phyloP scores from a whole-genome alignment of 1,140 invertebrate genomes.

The Drosophila aff. region DNA sequence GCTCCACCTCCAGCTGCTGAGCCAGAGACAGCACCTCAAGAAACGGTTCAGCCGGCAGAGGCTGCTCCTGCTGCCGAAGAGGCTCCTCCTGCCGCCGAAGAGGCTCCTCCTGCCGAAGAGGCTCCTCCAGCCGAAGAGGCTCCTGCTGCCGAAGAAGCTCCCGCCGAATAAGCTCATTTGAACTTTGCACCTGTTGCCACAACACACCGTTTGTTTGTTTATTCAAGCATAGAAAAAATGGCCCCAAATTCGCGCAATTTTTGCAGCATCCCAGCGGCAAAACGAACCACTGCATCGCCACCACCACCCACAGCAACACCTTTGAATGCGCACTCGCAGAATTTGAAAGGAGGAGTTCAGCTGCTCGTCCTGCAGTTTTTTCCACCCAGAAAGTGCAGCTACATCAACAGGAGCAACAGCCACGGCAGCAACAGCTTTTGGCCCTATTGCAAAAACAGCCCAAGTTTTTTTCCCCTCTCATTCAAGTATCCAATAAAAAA shows the following conservation, averaged over 20 bases:
- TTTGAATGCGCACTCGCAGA: slow-evolving; percentile 47
- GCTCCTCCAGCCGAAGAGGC: slow-evolving; percentile 13
- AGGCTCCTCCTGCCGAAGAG: not conserved
- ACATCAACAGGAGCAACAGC: slow-evolving; percentile 27
- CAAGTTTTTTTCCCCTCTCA: slow-evolving; percentile 8
- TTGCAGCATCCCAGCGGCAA: slow-evolving; percentile 3
- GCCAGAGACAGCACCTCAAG: slow-evolving; percentile 10
- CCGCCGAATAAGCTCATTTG: slow-evolving; percentile 24
- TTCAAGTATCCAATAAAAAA: slow-evolving; percentile 35
- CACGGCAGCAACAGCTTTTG: slow-evolving; percentile 39
- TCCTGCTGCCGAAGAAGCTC: slow-evolving; percentile 11
- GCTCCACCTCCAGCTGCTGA: slow-evolving; percentile 6
- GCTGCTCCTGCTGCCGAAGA: not conserved
- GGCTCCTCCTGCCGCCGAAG: slow-evolving; percentile 3
- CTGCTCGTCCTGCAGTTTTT: slow-evolving; percentile 35
- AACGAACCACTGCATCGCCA: not conserved
- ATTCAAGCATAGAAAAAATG: slow-evolving; percentile 54
- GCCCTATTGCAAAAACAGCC: slow-evolving; percentile 22
- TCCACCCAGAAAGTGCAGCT: slow-evolving; percentile 32
- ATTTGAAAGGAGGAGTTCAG: slow-evolving; percentile 9
- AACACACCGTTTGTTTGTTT: slow-evolving; percentile 35
- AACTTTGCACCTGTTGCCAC: slow-evolving; percentile 61
- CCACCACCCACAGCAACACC: slow-evolving; percentile 6
- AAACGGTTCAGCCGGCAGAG: not conserved
- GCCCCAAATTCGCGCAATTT: slow-evolving; percentile 37